phyloP scores from a whole-genome alignment of 23 tunicate species.

The Clavelina lepadiformis region DNA sequence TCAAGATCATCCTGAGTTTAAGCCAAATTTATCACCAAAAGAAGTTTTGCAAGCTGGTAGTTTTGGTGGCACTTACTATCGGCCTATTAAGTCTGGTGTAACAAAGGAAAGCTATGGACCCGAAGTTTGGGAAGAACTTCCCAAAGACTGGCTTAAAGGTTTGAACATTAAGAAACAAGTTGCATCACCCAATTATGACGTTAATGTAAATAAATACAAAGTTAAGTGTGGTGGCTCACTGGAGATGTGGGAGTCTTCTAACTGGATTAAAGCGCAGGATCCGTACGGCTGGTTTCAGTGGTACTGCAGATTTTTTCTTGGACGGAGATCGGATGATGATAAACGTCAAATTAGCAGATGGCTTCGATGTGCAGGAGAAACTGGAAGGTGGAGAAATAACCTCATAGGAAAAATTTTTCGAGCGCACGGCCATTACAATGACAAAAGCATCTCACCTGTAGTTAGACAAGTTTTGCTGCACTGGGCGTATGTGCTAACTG shows the following conservation, averaged over 20 bases:
- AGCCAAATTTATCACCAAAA: slow-evolving; percentile 44
- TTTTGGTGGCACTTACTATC: slow-evolving; percentile 57
- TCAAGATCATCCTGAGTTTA: slow-evolving; percentile 31
- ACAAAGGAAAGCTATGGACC: slow-evolving; percentile 32
- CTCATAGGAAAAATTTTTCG: slow-evolving; percentile 35
- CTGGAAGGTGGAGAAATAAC: slow-evolving; percentile 52
- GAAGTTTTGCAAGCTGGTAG: slow-evolving; percentile 61
- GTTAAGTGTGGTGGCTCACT: slow-evolving; percentile 42
- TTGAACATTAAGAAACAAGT: slow-evolving; percentile 25
- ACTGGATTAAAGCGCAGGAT: slow-evolving; percentile 47
- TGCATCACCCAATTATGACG: slow-evolving; percentile 20
- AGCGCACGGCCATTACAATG: slow-evolving; percentile 21
- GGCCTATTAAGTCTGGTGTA: slow-evolving; percentile 39
- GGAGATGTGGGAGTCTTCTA: slow-evolving; percentile 45
- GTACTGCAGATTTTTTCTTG: slow-evolving; percentile 49
- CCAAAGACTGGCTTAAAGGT: slow-evolving; percentile 48
- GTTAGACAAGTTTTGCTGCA: slow-evolving; percentile 47
- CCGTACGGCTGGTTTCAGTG: slow-evolving; percentile 73
- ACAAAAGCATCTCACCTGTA: slow-evolving; percentile 35
- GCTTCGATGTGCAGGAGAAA: slow-evolving; percentile 38
- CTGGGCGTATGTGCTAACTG: slow-evolving; percentile 45
- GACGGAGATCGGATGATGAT: slow-evolving; percentile 44
- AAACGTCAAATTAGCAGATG: slow-evolving; percentile 43
- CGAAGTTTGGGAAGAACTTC: slow-evolving; percentile 52
- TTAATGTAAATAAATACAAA: slow-evolving; percentile 36